A percentile compares a stretch with the other conserved stretches of the same genome.
Conservation (phyloP, 2,888 invertebrate genomes). For the Rosalia funebris region DNA sequence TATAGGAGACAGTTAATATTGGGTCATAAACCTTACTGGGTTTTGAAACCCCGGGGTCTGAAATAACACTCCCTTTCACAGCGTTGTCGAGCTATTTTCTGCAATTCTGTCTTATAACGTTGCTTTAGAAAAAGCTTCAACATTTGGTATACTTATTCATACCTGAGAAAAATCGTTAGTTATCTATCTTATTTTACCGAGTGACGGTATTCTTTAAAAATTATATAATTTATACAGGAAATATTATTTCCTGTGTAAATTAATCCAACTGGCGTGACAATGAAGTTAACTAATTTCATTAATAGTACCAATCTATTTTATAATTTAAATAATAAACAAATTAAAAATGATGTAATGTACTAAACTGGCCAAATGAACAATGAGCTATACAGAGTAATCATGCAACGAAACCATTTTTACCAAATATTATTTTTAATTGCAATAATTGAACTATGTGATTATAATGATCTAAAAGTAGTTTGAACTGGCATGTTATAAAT, state of each 20-base stretch:
- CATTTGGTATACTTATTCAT: background rate
- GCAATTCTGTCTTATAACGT: constrained; percentile 20
- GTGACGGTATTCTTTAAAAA: constrained; percentile 1
- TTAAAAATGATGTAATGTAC: constrained; percentile 9
- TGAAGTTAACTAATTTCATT: constrained; percentile 3
- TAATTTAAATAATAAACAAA: background rate
- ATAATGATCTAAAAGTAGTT: background rate
- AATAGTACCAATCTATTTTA: background rate
- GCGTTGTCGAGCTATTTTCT: constrained; percentile 38
- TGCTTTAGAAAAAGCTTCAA: constrained; percentile 7
- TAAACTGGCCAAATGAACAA: too few relatives aligned
- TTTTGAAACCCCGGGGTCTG: constrained; percentile 46
- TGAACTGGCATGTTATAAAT: background rate
- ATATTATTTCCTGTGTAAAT: constrained; percentile 8
- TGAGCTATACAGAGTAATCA: too few relatives aligned
- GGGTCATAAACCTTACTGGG: constrained; percentile 64
- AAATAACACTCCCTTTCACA: constrained; percentile 38
- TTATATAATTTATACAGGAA: constrained; percentile 3
- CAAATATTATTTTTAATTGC: too few relatives aligned
- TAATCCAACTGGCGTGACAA: background rate
- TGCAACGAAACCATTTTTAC: too few relatives aligned
- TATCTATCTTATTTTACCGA: constrained; percentile 1
- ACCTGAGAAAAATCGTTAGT: constrained; percentile 14
- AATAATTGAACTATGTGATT: background rate
- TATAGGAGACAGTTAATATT: constrained; percentile 70